Conservation (phyloP, 2,888 invertebrate genomes). For the Creontiades dilutus region DNA sequence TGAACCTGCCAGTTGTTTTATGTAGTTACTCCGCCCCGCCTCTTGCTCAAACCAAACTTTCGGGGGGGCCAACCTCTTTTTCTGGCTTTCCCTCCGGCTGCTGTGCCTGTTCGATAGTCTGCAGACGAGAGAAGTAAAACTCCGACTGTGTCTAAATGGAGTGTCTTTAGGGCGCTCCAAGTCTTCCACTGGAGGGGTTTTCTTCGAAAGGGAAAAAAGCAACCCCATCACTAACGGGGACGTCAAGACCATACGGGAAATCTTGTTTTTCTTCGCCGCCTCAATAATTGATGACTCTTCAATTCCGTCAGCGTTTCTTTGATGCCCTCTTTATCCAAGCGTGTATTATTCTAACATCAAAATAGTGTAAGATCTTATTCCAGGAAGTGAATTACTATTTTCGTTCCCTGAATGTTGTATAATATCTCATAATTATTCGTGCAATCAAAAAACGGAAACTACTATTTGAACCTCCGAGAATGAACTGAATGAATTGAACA, state of each 20-base stretch:
- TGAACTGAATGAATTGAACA: no score
- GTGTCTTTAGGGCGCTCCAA: conserved; percentile 2
- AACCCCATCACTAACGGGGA: conserved; percentile 5
- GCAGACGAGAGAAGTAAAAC: not conserved
- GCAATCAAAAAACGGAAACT: no score
- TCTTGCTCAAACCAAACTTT: not conserved
- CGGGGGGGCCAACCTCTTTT: not conserved
- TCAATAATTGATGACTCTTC: conserved; percentile 15
- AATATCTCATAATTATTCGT: no score
- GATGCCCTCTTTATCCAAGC: not conserved
- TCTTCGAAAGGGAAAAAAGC: not conserved
- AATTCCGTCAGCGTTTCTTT: conserved; percentile 1
- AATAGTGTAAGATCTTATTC: not conserved
- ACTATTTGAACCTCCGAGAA: no score
- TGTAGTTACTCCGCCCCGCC: not conserved
- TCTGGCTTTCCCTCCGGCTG: not conserved
- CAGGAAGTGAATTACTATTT: not conserved
- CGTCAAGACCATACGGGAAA: conserved; percentile 28
- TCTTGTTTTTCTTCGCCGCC: not conserved
- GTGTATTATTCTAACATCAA: conserved; percentile 1
- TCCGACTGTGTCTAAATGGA: conserved; percentile 11
- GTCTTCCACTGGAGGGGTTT: not conserved
- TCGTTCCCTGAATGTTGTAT: no score
- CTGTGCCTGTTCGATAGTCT: conserved; percentile 6
- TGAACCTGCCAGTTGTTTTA: conserved; percentile 19